Evolutionary conservation across 2,797 vertebrate genomes (phyloP).

Genomic region (Bufotes viridis): DNA sequence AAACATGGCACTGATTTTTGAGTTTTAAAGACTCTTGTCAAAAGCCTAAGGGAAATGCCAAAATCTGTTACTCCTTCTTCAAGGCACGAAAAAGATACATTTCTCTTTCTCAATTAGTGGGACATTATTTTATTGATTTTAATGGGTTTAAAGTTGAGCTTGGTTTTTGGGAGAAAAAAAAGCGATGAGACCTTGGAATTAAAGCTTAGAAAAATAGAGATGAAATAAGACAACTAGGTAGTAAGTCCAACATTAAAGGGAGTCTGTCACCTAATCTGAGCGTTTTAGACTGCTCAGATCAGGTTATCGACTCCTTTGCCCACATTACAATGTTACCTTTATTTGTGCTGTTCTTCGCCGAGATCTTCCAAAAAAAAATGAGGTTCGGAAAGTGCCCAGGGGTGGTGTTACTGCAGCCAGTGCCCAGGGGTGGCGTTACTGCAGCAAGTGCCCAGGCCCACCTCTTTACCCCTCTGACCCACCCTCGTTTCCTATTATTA

Average conservation of each 20-base stretch:
- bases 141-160: not conserved
- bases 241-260: not conserved
- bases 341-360: no score
- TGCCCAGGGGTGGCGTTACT: no score
- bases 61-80: not conserved
- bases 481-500: no score
- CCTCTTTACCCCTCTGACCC: no score
- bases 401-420: no score
- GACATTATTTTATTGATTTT: not conserved
- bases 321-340: no score
- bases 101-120: not conserved
- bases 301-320: no score
- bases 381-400: no score
- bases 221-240: not conserved
- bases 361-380: no score
- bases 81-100: not conserved
- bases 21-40: not conserved
- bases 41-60: not conserved
- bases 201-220: not conserved
- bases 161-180: not conserved
- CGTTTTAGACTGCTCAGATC: no score
- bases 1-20: conserved; percentile 60
- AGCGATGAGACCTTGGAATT: not conserved
- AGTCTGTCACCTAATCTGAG: not conserved
- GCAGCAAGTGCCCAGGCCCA: no score